These are phyloP conservation scores for Craniophora ligustri DNA, from an alignment of 2,888 invertebrate genomes.

Conservation along the genomic window DNA sequence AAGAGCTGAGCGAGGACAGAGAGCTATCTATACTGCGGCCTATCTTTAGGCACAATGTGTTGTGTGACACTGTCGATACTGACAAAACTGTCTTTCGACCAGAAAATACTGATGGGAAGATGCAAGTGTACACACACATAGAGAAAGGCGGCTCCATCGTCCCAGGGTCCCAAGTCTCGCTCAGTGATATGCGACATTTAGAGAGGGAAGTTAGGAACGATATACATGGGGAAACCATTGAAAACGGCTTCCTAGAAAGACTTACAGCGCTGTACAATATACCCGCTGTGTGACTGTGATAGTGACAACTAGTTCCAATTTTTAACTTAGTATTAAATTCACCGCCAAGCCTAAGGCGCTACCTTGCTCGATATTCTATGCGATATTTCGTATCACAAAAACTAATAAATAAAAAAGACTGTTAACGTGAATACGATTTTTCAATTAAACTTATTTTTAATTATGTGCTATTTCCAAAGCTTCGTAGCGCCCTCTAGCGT, in stretches of 20 bases:
- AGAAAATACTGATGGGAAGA: constrained; percentile 77
- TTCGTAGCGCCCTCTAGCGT: constrained; percentile 29
- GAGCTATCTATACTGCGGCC: constrained; percentile 68
- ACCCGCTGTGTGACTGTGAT: constrained; percentile 65
- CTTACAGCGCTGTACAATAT: constrained; percentile 80
- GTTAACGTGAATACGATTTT: constrained; percentile 34
- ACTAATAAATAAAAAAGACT: constrained; percentile 26
- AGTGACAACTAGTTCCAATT: constrained; percentile 32
- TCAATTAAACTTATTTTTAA: too few species aligned
- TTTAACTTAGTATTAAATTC: constrained; percentile 9
- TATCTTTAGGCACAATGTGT: constrained; percentile 56
- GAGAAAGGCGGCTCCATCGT: constrained; percentile 68
- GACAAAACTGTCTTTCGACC: constrained; percentile 56
- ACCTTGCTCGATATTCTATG: constrained; percentile 20
- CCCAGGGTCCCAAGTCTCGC: constrained; percentile 51
- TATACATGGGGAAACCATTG: constrained; percentile 68
- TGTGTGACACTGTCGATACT: constrained; percentile 40
- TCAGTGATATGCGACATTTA: constrained; percentile 69
- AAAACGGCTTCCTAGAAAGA: constrained; percentile 75
- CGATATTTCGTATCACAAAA: constrained; percentile 23
- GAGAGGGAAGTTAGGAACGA: constrained; percentile 69
- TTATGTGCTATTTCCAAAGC: constrained; percentile 1
- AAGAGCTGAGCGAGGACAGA: constrained; percentile 62
- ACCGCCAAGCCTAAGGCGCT: constrained; percentile 25
- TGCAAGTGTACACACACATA: constrained; percentile 77